Conservation (phyloP, 2,797 vertebrate species). For the Microhierax caerulescens region DNA sequence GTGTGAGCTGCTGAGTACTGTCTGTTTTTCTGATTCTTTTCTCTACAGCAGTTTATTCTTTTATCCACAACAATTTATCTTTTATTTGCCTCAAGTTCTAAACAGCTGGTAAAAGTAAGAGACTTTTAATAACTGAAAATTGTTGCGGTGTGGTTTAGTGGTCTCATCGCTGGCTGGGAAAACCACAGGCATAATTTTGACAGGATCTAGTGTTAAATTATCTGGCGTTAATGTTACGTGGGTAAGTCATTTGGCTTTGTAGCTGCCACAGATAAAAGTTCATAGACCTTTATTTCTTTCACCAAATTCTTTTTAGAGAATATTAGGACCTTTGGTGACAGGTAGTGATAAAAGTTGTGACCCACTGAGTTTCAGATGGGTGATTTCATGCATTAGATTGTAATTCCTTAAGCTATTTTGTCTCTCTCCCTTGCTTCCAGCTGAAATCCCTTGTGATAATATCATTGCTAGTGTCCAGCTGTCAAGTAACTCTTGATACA, state of each 20-base stretch:
- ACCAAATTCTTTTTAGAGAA: background rate
- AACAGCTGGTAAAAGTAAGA: background rate
- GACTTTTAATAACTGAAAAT: background rate
- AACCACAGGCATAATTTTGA: background rate
- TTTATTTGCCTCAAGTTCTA: background rate
- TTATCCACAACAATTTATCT: background rate
- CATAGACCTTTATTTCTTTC: background rate
- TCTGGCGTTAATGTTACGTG: background rate
- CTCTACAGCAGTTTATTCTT: background rate
- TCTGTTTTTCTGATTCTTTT: background rate
- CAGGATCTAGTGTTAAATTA: background rate
- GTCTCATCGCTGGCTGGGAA: background rate
- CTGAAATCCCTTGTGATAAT: background rate
- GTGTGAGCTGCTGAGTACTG: background rate
- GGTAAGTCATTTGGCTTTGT: background rate
- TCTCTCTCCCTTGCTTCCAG: background rate
- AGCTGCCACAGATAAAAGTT: background rate
- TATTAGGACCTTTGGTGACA: background rate
- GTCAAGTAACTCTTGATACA: background rate
- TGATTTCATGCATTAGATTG: background rate
- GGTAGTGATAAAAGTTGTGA: background rate
- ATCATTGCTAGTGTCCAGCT: background rate
- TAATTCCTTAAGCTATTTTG: background rate
- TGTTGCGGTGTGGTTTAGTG: background rate
- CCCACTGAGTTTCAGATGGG: background rate